phyloP scores from a whole-genome alignment of 2,797 vertebrate genomes.

The Poeciliopsis paucimaculata region DNA sequence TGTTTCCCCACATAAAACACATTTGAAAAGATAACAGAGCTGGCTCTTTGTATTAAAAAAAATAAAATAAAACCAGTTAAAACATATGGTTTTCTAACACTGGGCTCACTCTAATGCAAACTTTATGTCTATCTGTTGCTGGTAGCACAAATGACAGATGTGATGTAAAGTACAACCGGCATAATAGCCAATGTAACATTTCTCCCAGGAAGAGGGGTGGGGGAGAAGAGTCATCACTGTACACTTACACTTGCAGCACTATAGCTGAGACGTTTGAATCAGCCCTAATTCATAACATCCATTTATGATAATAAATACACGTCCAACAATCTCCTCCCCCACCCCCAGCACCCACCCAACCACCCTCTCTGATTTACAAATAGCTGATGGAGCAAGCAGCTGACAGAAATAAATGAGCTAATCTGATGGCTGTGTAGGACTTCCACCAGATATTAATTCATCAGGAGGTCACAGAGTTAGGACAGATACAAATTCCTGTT shows the following conservation, averaged over 20 bases:
- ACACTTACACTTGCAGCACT: conserved; percentile 71
- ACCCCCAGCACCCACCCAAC: conserved; percentile 35
- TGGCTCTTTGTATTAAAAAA: not conserved
- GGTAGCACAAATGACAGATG: conserved; percentile 19
- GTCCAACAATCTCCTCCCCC: conserved; percentile 68
- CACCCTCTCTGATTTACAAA: conserved; percentile 80
- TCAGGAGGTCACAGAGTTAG: conserved; percentile 80
- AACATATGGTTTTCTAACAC: not conserved
- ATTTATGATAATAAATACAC: conserved; percentile 83
- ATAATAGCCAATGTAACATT: conserved; percentile 55
- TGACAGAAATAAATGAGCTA: conserved; percentile 85
- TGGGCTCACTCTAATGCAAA: not conserved
- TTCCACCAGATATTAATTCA: conserved; percentile 84
- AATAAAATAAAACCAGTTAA: not conserved
- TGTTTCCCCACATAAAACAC: not conserved
- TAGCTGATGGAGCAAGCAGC: conserved; percentile 81
- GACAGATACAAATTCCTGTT: conserved; percentile 84
- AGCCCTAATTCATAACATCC: conserved; percentile 79
- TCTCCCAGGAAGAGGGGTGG: conserved; percentile 34
- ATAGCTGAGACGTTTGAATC: conserved; percentile 68
- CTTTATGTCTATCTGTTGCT: conserved; percentile 2
- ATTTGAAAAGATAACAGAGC: not conserved
- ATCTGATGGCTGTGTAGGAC: conserved; percentile 82
- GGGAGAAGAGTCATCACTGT: conserved; percentile 60
- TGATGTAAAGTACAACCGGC: conserved; percentile 43